Conservation (phyloP, 2,113 vertebrate genomes). For the crab-eating macaque (Macaca fascicularis) region T2T-MFA8v1.1 NC_088377.1:169884001-169884500, state of each 20-base stretch:
- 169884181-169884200: background rate
- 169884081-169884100: rapidly evolving
- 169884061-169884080: background rate
- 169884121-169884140: background rate
- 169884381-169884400: background rate
- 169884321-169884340: background rate
- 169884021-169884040: background rate
- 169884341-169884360: background rate
- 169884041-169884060: background rate
- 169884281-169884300: background rate
- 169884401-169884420: background rate
- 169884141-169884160: background rate
- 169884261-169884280: background rate
- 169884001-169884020: background rate
- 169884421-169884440: background rate
- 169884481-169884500: background rate
- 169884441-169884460: background rate
- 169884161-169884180: background rate
- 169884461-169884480: background rate
- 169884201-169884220: background rate
- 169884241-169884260: background rate
- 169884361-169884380: background rate
- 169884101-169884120: background rate
- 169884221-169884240: background rate
- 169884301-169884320: background rate